Percentiles rank a stretch among this genome's conserved stretches.
Conservation (phyloP, 2,888 invertebrate species). For the Shargacucullia verbasci region DNA sequence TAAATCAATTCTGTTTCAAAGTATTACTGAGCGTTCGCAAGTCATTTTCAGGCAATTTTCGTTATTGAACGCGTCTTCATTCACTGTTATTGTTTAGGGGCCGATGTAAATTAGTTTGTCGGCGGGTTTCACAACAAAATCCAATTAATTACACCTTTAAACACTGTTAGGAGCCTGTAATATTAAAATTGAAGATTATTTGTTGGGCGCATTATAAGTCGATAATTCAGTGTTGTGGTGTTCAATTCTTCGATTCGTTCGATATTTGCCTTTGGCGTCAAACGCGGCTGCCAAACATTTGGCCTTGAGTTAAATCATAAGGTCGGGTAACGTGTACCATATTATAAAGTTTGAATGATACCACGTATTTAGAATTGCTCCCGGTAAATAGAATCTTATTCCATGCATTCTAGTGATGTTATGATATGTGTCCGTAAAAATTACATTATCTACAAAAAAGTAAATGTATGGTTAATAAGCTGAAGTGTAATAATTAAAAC, state of each 20-base stretch:
- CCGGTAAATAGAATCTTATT: no score
- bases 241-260: no score
- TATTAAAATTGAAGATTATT: slow-evolving; percentile 52
- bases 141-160: slow-evolving; percentile 72
- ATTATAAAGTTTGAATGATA: no score
- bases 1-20: slow-evolving; percentile 69
- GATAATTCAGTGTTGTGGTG: neutral
- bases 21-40: slow-evolving; percentile 64
- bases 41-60: slow-evolving; percentile 76
- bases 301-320: neutral
- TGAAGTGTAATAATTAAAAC: no score
- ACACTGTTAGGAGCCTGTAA: slow-evolving; percentile 48
- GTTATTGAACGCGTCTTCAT: slow-evolving; percentile 75
- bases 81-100: slow-evolving; percentile 76
- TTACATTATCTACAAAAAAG: no score
- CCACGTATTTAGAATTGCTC: no score
- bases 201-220: neutral
- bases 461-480: no score
- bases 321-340: no score
- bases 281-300: neutral
- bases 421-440: no score
- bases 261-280: neutral
- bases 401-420: no score
- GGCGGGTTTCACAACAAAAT: slow-evolving; percentile 69
- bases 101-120: slow-evolving; percentile 76